Evolutionary conservation across 1,140 invertebrate species (phyloP).

Genomic region (Anagrus nilaparvatae): DNA sequence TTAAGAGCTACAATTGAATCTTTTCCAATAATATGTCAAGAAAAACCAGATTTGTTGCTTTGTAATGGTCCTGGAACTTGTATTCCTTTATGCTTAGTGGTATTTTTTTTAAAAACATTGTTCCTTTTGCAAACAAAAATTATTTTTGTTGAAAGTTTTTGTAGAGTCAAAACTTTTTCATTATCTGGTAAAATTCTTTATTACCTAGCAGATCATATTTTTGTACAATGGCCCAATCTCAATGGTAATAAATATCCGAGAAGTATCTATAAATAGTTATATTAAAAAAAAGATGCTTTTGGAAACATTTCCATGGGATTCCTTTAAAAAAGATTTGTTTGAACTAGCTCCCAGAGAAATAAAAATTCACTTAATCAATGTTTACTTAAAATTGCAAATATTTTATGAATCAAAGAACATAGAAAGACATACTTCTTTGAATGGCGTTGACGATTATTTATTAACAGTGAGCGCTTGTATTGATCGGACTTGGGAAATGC

Average conservation of each 20-base stretch:
- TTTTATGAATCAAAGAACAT: constrained; percentile 22
- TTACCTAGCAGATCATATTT: constrained; percentile 70
- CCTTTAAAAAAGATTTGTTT: constrained; percentile 21
- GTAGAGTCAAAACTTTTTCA: constrained; percentile 80
- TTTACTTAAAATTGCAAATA: constrained; percentile 17
- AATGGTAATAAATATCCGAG: constrained; percentile 24
- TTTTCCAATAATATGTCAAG: constrained; percentile 58
- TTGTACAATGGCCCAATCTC: constrained; percentile 79
- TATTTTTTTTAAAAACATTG: constrained; percentile 55
- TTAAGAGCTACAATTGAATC: constrained; percentile 56
- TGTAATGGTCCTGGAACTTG: constrained; percentile 96
- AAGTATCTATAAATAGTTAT: constrained; percentile 20
- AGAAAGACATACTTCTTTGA: neutral
- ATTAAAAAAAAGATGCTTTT: constrained; percentile 21
- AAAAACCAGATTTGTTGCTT: constrained; percentile 67
- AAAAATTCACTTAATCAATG: constrained; percentile 21
- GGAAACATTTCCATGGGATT: constrained; percentile 24
- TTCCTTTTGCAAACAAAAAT: constrained; percentile 61
- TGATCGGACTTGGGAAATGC: constrained; percentile 65
- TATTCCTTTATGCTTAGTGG: constrained; percentile 72
- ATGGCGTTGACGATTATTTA: constrained; percentile 23
- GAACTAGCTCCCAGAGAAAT: constrained; percentile 26
- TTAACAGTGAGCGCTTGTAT: constrained; percentile 48
- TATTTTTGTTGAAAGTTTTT: constrained; percentile 90
- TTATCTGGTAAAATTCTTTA: constrained; percentile 80